Conservation (phyloP, 2,113 vertebrate genomes). For the Ophiodon elongatus region DNA sequence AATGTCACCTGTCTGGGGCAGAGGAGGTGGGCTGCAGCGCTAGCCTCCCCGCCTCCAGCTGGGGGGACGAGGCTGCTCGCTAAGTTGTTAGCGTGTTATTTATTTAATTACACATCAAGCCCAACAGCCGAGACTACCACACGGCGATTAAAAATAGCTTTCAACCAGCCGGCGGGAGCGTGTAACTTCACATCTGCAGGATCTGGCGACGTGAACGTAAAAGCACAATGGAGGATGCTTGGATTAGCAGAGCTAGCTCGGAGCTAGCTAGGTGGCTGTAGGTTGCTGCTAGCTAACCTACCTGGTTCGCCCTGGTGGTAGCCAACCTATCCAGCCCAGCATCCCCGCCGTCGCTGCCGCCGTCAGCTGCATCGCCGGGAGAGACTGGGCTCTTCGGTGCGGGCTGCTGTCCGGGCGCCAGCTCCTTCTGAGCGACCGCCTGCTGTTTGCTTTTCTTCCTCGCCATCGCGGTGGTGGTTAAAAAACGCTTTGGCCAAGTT, state of each 20-base stretch:
- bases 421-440: slow-evolving; percentile 84
- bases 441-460: slow-evolving; percentile 92
- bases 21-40: slow-evolving; percentile 25
- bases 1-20: slow-evolving; percentile 71
- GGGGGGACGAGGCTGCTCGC: slow-evolving; percentile 9
- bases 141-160: slow-evolving; percentile 39
- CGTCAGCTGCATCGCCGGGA: slow-evolving; percentile 85
- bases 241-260: slow-evolving; percentile 49
- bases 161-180: slow-evolving; percentile 11
- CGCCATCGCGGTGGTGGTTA: slow-evolving; percentile 84
- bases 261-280: slow-evolving; percentile 34
- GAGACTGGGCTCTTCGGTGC: slow-evolving; percentile 84
- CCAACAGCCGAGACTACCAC: slow-evolving; percentile 14
- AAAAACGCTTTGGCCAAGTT: slow-evolving; percentile 78
- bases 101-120: slow-evolving; percentile 57
- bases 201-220: slow-evolving; percentile 22
- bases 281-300: slow-evolving; percentile 64
- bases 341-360: slow-evolving; percentile 82
- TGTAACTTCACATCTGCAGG: slow-evolving; percentile 35
- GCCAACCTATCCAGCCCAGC: slow-evolving; percentile 84
- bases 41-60: background rate
- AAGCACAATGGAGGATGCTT: slow-evolving; percentile 53
- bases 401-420: slow-evolving; percentile 83
- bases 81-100: slow-evolving; percentile 45
- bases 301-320: slow-evolving; percentile 86